phyloP scores from a whole-genome alignment of 2,888 invertebrate genomes.

The Dioctria rufipes region DNA sequence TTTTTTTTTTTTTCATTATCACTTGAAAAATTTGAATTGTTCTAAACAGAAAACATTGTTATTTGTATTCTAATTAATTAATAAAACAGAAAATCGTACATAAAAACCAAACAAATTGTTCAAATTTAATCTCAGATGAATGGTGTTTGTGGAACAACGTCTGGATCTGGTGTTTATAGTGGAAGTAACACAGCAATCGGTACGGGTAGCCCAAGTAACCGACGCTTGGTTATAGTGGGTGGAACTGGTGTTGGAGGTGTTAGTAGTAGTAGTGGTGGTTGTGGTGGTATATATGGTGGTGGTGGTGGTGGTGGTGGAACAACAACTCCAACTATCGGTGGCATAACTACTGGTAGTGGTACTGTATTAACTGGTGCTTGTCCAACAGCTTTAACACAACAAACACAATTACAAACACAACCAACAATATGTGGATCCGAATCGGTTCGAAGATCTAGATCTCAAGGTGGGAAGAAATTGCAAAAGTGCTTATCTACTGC shows the following conservation, averaged over 20 bases:
- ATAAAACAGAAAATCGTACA: not conserved
- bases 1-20: constrained; percentile 18
- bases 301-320: constrained; percentile 59
- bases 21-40: not conserved
- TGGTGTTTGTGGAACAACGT: constrained; percentile 61
- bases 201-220: constrained; percentile 63
- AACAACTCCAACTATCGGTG: constrained; percentile 52
- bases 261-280: constrained; percentile 62
- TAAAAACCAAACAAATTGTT: constrained; percentile 57
- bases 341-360: constrained; percentile 62
- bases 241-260: constrained; percentile 62
- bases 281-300: constrained; percentile 60
- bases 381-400: constrained; percentile 61
- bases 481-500: constrained; percentile 93
- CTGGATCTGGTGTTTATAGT: constrained; percentile 62
- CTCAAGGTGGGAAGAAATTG: constrained; percentile 95
- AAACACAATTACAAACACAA: constrained; percentile 63
- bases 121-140: constrained; percentile 62
- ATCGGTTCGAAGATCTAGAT: constrained; percentile 87
- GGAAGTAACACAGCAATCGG: constrained; percentile 64
- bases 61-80: not conserved
- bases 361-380: constrained; percentile 68
- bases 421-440: constrained; percentile 67
- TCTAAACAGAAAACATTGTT: not conserved
- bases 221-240: constrained; percentile 62